phyloP scores from a whole-genome alignment of 2,888 invertebrate genomes.

The Ectobius pallidus region DNA sequence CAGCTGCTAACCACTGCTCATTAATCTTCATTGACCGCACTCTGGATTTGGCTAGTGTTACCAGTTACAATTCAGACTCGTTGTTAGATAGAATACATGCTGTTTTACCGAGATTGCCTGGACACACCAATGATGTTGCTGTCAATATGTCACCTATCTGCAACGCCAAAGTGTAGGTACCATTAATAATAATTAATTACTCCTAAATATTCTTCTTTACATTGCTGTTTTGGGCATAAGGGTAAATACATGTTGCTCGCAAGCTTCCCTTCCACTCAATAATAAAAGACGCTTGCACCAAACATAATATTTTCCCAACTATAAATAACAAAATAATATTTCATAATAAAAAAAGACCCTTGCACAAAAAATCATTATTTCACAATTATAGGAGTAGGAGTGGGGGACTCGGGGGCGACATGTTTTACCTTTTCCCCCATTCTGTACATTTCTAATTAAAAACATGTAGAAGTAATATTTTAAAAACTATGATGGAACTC shows the following conservation, averaged over 20 bases:
- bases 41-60: slow-evolving; percentile 67
- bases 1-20: slow-evolving; percentile 58
- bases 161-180: slow-evolving; percentile 56
- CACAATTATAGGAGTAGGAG: no score
- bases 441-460: no score
- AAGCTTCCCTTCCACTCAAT: no score
- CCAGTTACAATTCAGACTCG: slow-evolving; percentile 66
- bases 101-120: slow-evolving; percentile 65
- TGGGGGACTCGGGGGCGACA: no score
- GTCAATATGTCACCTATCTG: slow-evolving; percentile 69
- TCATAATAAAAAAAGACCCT: no score
- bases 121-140: slow-evolving; percentile 68
- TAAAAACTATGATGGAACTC: no score
- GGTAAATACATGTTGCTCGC: background rate
- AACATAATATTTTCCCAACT: no score
- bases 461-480: no score
- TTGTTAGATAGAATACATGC: slow-evolving; percentile 66
- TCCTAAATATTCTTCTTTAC: background rate
- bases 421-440: no score
- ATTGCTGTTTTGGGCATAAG: background rate
- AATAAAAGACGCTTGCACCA: background rate
- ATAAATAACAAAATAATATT: no score
- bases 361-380: no score
- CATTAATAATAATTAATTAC: background rate
- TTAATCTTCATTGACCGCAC: slow-evolving; percentile 68